Conservation (phyloP, 1,140 invertebrate genomes). For the Steinernema feltiae region DNA sequence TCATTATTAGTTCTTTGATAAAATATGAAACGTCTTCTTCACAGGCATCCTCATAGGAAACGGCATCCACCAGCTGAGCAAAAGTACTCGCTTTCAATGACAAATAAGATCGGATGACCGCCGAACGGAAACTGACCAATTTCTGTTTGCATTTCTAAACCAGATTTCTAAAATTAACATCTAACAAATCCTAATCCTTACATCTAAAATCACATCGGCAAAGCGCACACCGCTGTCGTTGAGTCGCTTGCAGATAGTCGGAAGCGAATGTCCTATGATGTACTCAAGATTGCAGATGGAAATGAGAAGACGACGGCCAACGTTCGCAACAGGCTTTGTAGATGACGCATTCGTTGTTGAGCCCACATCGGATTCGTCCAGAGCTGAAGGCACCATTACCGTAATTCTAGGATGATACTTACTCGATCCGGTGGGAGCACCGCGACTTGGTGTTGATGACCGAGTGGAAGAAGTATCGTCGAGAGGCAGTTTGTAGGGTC, state of each 20-base stretch:
- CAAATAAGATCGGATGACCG: slow-evolving; percentile 42
- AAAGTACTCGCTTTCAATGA: slow-evolving; percentile 38
- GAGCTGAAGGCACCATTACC: background rate
- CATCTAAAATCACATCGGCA: slow-evolving; percentile 48
- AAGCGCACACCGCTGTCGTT: slow-evolving; percentile 52
- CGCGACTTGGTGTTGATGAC: slow-evolving; percentile 18
- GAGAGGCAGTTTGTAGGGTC: slow-evolving; percentile 37
- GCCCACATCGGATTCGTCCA: background rate
- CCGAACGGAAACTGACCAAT: slow-evolving; percentile 35
- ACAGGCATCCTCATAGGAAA: slow-evolving; percentile 39
- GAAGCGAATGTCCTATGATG: slow-evolving; percentile 44
- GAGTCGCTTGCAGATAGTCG: slow-evolving; percentile 47
- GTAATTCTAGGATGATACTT: background rate
- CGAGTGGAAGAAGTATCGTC: slow-evolving; percentile 16
- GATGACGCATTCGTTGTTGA: background rate
- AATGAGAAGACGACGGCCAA: slow-evolving; percentile 44
- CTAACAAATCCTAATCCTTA: slow-evolving; percentile 19
- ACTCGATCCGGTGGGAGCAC: background rate
- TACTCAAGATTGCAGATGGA: slow-evolving; percentile 55
- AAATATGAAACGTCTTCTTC: slow-evolving; percentile 57
- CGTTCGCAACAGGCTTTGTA: background rate
- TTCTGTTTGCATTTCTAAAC: slow-evolving; percentile 39
- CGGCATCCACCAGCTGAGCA: slow-evolving; percentile 36
- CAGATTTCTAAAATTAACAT: background rate
- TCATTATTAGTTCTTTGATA: slow-evolving; percentile 53